phyloP scores from a whole-genome alignment of 2,113 vertebrate genomes.

The Henicopernis longicauda region DNA sequence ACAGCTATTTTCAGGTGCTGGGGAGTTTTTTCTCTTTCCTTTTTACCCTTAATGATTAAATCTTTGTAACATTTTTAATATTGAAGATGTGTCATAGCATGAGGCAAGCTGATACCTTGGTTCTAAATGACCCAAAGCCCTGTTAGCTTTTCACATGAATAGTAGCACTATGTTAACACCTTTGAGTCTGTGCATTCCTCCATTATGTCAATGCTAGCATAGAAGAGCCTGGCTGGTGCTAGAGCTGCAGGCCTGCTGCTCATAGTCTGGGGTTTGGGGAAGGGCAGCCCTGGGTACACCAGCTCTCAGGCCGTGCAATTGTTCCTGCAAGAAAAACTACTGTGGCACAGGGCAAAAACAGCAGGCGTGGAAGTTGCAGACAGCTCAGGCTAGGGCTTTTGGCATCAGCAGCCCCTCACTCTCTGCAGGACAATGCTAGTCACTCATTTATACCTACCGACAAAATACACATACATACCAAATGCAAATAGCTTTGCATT shows the following conservation, averaged over 20 bases:
- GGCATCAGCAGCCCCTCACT: neutral
- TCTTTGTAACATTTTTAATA: neutral
- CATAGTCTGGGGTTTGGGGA: neutral
- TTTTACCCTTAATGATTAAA: neutral
- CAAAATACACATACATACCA: neutral
- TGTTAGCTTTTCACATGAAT: neutral
- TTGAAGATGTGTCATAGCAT: neutral
- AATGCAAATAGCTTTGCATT: neutral
- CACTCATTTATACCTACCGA: neutral
- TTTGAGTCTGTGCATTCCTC: neutral
- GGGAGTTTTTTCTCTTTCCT: neutral
- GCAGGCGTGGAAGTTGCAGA: neutral
- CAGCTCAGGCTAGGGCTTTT: neutral
- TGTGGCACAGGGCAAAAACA: neutral
- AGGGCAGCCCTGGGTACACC: neutral
- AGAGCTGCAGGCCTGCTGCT: neutral
- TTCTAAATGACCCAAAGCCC: neutral
- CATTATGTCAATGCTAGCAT: too few relatives aligned
- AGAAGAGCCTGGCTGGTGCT: neutral
- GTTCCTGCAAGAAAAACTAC: neutral
- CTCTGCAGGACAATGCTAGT: fast-evolving
- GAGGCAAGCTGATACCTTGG: neutral
- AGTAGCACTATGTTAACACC: neutral
- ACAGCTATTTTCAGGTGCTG: neutral
- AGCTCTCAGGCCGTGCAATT: fast-evolving